Conservation (phyloP, 2,113 vertebrate genomes). For the Leucopsar rothschildi region DNA sequence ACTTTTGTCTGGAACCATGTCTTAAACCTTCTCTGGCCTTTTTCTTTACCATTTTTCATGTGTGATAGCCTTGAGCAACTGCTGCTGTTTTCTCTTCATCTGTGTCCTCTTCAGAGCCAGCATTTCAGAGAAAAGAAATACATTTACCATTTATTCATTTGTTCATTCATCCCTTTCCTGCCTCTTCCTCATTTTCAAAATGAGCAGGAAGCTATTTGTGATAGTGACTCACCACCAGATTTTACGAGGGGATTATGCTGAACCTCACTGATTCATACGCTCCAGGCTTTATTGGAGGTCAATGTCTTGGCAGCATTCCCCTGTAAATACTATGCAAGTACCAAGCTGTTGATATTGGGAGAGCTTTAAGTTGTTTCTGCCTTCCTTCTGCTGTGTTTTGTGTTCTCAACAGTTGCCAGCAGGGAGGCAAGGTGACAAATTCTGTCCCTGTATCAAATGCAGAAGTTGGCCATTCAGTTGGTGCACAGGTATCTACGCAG, state of each 20-base stretch:
- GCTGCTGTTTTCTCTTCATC: neutral
- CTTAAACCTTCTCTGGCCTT: neutral
- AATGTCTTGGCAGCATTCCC: conserved; percentile 9
- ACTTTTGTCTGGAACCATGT: neutral
- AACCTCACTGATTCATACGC: conserved; percentile 4
- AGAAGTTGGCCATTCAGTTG: neutral
- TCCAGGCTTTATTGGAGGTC: neutral
- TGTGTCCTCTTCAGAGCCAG: neutral
- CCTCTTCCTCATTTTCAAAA: neutral
- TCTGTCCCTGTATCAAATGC: neutral
- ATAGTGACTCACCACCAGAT: conserved; percentile 14
- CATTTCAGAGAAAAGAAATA: neutral
- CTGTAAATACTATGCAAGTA: neutral
- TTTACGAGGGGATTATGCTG: conserved; percentile 3
- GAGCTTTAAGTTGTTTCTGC: neutral
- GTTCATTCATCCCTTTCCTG: conserved; percentile 7
- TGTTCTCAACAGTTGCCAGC: neutral
- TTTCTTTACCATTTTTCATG: neutral
- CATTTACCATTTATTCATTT: neutral
- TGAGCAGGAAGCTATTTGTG: neutral
- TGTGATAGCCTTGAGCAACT: neutral
- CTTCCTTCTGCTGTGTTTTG: neutral
- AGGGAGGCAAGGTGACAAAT: neutral
- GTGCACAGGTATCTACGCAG: neutral
- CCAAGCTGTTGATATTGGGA: neutral